Conservation (phyloP, 2,888 invertebrate species). For the Agrotis exclamationis region DNA sequence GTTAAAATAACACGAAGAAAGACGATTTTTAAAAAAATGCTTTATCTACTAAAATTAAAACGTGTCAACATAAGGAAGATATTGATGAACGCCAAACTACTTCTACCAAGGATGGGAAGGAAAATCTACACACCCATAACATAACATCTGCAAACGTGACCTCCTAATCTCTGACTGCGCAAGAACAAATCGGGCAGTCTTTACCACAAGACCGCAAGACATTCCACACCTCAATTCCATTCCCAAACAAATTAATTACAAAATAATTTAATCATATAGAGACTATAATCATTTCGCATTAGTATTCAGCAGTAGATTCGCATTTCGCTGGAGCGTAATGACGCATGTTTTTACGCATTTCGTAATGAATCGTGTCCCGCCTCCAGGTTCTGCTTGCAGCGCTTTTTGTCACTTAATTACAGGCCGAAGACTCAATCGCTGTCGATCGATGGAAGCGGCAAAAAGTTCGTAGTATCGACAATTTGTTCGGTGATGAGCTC, state of each 20-base stretch:
- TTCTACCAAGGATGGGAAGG: too few relatives aligned
- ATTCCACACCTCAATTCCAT: constrained; percentile 47
- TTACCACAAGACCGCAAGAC: background rate
- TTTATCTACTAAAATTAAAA: too few relatives aligned
- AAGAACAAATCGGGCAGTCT: background rate
- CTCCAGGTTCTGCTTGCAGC: constrained; percentile 38
- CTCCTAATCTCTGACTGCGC: background rate
- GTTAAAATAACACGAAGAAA: too few relatives aligned
- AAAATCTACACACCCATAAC: background rate
- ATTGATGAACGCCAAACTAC: too few relatives aligned
- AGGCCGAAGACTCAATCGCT: constrained; percentile 68
- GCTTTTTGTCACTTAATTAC: constrained; percentile 72
- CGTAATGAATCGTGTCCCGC: constrained; percentile 61
- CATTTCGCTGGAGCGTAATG: constrained; percentile 60
- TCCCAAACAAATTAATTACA: constrained; percentile 56
- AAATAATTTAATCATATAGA: constrained; percentile 45
- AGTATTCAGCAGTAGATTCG: constrained; percentile 56
- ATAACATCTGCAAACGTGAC: background rate
- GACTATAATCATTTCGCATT: constrained; percentile 48
- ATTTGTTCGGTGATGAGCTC: constrained; percentile 56
- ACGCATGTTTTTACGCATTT: constrained; percentile 60
- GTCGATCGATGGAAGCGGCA: constrained; percentile 47
- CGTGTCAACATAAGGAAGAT: too few relatives aligned
- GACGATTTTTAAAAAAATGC: too few relatives aligned
- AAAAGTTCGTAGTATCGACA: constrained; percentile 57